Evolutionary conservation across 2,113 vertebrate species (phyloP), one percentile per base, ranked within the genome.

Genomic region (Lepidothrix coronata): DNA sequence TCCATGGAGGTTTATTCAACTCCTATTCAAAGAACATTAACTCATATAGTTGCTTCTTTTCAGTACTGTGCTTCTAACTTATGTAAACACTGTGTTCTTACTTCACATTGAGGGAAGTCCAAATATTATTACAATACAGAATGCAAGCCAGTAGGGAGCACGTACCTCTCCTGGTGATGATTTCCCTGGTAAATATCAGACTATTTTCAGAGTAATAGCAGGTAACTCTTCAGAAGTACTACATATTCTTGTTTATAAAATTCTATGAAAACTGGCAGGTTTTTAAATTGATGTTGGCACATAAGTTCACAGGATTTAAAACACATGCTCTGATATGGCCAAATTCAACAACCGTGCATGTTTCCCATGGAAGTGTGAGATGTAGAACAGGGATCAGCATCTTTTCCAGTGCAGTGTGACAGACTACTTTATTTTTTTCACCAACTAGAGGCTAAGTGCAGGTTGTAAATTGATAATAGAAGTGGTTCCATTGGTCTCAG

Each of bases 1-100:
- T 62, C 82, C 73, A 75, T 86, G 73, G n/a, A 95, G 87, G 85
- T 97, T 97, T 97, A 95, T 91, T 96, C 72, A 88, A 90, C 59
- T 86, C 79, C 83, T 96, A 73, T 93, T 96, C 93, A 93, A 58
- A 89, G 88, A 92, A 75, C 79, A 85, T 88, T 59, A 95, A 94
- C 61, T 96, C 30, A 84, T 72, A 33, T 18, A 65, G 82, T 25
- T 89, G 51, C 51, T 82, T 88, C 95, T 97, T 95, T 95, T 82
- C 92, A 96, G 81, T 48, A 57, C 86, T 65, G 25, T 62, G 43
- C 51, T 91, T 92, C 59, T 84, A 85, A 84, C 61, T 93, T 77
- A 55, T 59, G 57, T 89, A 94, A 96, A 97, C 91, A 95, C 27
- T 39, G 22, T 93, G 95, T 91, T 94, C 89, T 95, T 91, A 91